Evolutionary conservation across 2,113 vertebrate species (phyloP).

Genomic region (Larimichthys polyactis): DNA sequence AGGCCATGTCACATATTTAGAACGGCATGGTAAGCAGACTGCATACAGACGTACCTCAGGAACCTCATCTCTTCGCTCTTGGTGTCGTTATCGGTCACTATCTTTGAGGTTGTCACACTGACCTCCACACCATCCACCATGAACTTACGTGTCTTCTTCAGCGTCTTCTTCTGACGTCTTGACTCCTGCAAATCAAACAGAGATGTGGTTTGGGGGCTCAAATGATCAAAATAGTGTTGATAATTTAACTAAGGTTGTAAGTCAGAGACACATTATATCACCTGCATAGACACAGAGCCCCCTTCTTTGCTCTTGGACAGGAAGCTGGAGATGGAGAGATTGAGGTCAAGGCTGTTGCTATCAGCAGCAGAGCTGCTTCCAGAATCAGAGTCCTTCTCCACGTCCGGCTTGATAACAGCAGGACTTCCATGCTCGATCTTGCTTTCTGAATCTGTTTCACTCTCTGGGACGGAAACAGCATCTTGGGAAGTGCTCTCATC

Average conservation of each 20-base stretch:
- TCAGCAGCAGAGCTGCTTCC: slow-evolving; percentile 94
- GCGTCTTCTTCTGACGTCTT: slow-evolving; percentile 95
- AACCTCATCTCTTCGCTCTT: slow-evolving; percentile 98
- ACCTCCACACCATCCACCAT: slow-evolving; percentile 98
- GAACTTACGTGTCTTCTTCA: slow-evolving; percentile 99
- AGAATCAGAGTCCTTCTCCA: slow-evolving; percentile 94
- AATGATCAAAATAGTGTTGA: neutral
- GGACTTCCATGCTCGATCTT: slow-evolving; percentile 76
- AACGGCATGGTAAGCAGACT: slow-evolving; percentile 16
- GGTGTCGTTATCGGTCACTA: slow-evolving; percentile 95
- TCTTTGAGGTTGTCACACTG: slow-evolving; percentile 98
- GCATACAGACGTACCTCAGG: slow-evolving; percentile 86
- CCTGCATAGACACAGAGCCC: slow-evolving; percentile 95
- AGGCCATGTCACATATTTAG: slow-evolving; percentile 62
- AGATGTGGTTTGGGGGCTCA: neutral
- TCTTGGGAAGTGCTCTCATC: slow-evolving; percentile 65
- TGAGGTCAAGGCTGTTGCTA: slow-evolving; percentile 95
- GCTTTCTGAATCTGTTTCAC: slow-evolving; percentile 70
- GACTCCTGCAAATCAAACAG: slow-evolving; percentile 85
- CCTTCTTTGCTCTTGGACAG: slow-evolving; percentile 94
- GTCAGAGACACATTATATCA: slow-evolving; percentile 58
- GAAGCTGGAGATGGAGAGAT: slow-evolving; percentile 98
- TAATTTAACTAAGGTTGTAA: neutral
- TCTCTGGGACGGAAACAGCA: slow-evolving; percentile 64
- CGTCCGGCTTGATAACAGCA: slow-evolving; percentile 75